Evolutionary conservation across 2,113 vertebrate genomes (phyloP), one percentile per base, ranked within the genome.

Genomic region (Mormyrus lacerda): DNA sequence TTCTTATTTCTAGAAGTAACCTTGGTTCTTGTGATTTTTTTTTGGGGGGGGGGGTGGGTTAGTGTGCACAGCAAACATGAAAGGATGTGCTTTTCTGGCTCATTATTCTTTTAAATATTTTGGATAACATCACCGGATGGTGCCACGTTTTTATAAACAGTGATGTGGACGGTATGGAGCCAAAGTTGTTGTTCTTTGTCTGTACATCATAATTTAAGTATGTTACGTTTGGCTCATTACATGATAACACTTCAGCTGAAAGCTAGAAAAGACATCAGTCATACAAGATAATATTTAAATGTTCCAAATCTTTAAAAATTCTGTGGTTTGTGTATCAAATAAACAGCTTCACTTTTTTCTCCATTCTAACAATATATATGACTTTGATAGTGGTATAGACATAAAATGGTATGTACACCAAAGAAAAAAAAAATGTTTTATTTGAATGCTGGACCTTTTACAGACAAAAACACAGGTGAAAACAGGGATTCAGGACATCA

Each of bases 101-200:
- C 45, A 82, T 53, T 47, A 35, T 51, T 31, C 19, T 82, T 53
- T 39, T 15, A 39, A 53, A 82, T 27, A 24, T 79, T 83, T 82
- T 83, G 73, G 48, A 47, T 51, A 53, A 51, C 17, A 55, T 44
- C 61, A 51, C 27, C 45, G n/a, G 45, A 82, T 51, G 69, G 27
- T 35, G 3, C 31, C n/a, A 42, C 42, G 47, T n/a, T 89, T 83
- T 55, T 19, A 89, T 35, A 55, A 55, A 47, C 73, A 83, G 44
- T 53, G n/a, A 24, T 50, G 48, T 53, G 88, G 76, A 44, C 73
- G 55, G 9, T 24, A 50, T 21, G 65, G 48, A 83, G 73, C 50
- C 73, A 82, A 83, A 55, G 9, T 27, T 89, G 88, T 55, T 89
- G 88, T 50, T 39, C 21, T 82, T 39, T 83, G 88, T 83, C 88